phyloP scores from a whole-genome alignment of 1,140 invertebrate species.

The Cydia amplana region DNA sequence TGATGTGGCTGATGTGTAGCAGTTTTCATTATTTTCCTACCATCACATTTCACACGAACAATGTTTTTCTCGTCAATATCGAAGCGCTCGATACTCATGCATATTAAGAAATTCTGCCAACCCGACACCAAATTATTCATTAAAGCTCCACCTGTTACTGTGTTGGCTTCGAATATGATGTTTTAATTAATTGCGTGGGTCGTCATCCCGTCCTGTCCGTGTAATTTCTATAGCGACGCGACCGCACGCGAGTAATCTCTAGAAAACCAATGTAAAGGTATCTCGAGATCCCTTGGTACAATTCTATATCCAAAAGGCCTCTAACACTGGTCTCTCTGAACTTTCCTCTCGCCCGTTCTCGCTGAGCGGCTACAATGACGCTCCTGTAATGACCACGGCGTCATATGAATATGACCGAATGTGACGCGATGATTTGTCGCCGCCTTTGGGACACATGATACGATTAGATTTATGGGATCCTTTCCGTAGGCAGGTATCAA shows the following conservation, averaged over 20 bases:
- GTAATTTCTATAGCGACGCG: not conserved
- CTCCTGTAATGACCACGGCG: constrained; percentile 37
- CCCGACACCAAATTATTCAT: constrained; percentile 46
- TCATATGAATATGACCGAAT: constrained; percentile 30
- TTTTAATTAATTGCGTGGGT: constrained; percentile 56
- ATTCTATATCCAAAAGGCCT: not conserved
- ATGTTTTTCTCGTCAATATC: constrained; percentile 7
- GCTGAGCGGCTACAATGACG: not conserved
- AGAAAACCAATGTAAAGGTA: not conserved
- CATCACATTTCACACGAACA: not conserved
- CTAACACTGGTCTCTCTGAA: not conserved
- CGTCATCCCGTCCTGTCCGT: constrained; percentile 43
- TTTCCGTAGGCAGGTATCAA: not conserved
- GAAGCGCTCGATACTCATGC: not conserved
- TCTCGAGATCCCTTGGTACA: not conserved
- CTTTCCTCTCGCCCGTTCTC: not conserved
- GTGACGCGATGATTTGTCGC: constrained; percentile 25
- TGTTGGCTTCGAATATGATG: constrained; percentile 52
- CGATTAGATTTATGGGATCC: constrained; percentile 19
- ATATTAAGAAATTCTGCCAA: constrained; percentile 4
- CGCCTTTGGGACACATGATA: constrained; percentile 15
- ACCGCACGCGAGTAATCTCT: not conserved
- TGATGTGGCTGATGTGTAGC: not conserved
- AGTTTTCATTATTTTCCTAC: not conserved
- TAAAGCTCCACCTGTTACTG: constrained; percentile 53